Evolutionary conservation across 2,888 invertebrate genomes (phyloP).

Genomic region (Eucera pruinosa): DNA sequence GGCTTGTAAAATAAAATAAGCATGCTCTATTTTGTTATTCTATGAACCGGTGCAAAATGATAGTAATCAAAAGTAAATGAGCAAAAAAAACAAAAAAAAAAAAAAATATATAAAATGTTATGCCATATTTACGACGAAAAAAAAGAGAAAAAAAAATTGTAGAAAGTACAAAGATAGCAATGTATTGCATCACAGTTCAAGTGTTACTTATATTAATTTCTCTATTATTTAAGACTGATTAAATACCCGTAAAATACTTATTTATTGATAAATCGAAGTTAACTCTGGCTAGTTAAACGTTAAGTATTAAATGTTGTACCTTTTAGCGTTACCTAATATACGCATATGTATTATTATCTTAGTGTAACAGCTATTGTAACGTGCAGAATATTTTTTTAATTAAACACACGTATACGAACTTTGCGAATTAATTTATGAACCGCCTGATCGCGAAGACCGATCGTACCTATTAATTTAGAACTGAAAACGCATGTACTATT

Average conservation of each 20-base stretch:
- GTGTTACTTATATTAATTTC: slow-evolving; percentile 17
- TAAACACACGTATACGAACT: neutral
- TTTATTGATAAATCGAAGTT: slow-evolving; percentile 27
- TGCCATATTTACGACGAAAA: slow-evolving; percentile 5
- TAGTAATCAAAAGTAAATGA: too few species aligned
- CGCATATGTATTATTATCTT: neutral
- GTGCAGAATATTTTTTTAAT: slow-evolving; percentile 31
- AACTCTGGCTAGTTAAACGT: slow-evolving; percentile 4
- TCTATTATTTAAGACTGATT: slow-evolving; percentile 42
- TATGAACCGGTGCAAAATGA: neutral
- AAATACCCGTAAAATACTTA: slow-evolving; percentile 18
- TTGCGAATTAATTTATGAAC: too few species aligned
- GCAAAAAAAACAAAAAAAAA: too few species aligned
- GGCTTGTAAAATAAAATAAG: neutral
- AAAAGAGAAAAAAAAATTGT: too few species aligned
- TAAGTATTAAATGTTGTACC: slow-evolving; percentile 43
- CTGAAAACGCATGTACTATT: too few species aligned
- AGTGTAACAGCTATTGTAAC: slow-evolving; percentile 26
- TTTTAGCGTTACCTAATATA: slow-evolving; percentile 3
- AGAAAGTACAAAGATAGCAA: slow-evolving; percentile 28
- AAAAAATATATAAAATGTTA: slow-evolving; percentile 10
- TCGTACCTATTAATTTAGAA: too few species aligned
- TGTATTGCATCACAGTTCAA: neutral
- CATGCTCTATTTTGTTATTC: neutral
- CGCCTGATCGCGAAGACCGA: too few species aligned